These are phyloP conservation scores for Palythoa grandiflora DNA, from an alignment of 92 coral and sea anemone species.

Conservation along the genomic window DNA sequence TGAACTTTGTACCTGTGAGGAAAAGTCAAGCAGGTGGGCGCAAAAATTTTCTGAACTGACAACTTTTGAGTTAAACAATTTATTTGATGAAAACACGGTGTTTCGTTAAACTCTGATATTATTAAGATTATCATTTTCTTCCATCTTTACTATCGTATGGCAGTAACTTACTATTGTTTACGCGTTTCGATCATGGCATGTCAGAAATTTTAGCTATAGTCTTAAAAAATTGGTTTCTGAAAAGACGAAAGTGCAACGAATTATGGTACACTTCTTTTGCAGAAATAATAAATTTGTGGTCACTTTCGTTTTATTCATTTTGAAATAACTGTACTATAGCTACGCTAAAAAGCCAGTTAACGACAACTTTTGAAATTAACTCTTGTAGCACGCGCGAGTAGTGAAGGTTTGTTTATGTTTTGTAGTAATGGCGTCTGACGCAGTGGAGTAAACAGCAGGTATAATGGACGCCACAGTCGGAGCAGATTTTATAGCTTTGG, in stretches of 20 bases:
- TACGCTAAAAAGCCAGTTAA: background rate
- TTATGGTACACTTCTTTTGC: background rate
- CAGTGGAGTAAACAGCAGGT: conserved; percentile 10
- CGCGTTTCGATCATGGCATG: background rate
- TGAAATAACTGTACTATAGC: background rate
- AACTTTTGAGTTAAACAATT: too few relatives aligned
- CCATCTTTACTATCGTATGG: background rate
- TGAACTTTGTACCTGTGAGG: too few relatives aligned
- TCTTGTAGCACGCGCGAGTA: background rate
- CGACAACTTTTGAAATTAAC: background rate
- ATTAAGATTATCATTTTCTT: background rate
- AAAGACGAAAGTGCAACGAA: background rate
- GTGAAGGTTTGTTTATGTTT: background rate
- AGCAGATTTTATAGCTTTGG: background rate
- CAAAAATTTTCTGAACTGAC: too few relatives aligned
- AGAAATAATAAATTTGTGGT: too few relatives aligned
- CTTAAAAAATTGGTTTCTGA: background rate
- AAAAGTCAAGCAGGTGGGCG: too few relatives aligned
- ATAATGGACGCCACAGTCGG: background rate
- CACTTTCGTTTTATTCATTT: background rate
- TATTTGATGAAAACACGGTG: background rate
- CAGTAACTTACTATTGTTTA: background rate
- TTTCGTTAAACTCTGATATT: background rate
- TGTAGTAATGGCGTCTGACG: conserved; percentile 2
- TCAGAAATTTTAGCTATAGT: background rate